These are phyloP conservation scores for Drosophila trichaetosa DNA, from an alignment of 2,888 invertebrate species.

Conservation along the genomic window DNA sequence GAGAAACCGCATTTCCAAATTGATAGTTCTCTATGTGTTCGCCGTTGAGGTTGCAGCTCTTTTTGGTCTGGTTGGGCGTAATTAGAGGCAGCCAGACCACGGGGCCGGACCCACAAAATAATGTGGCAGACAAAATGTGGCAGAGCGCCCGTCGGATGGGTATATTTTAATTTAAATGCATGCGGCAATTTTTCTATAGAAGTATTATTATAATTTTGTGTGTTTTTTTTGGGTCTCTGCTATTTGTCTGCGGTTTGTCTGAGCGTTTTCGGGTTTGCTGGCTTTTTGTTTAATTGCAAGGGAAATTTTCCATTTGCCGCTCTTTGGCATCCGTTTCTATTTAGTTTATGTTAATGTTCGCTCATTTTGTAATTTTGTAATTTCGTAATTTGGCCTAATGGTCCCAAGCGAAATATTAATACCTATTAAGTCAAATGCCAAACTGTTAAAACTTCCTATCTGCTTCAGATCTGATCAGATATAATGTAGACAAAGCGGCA, in stretches of 20 bases:
- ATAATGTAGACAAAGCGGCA: conserved; percentile 8
- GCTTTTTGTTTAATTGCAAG: conserved; percentile 64
- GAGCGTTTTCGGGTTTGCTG: conserved; percentile 34
- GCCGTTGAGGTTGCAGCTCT: conserved; percentile 2
- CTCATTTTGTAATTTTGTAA: conserved; percentile 48
- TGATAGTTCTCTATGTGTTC: conserved; percentile 42
- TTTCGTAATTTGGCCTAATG: conserved; percentile 54
- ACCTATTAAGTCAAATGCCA: conserved; percentile 47
- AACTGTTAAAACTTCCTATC: conserved; percentile 26
- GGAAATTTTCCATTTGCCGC: conserved; percentile 54
- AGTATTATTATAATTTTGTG: conserved; percentile 5
- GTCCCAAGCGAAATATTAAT: conserved; percentile 33
- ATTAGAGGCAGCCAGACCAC: conserved; percentile 30
- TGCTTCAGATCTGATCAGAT: conserved; percentile 24
- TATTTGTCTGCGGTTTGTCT: conserved; percentile 60
- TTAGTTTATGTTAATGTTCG: conserved; percentile 55
- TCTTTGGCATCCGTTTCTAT: conserved; percentile 48
- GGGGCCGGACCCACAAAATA: conserved; percentile 7
- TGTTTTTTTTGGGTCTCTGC: conserved; percentile 3
- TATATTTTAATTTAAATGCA: conserved; percentile 55
- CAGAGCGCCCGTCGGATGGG: conserved; percentile 6
- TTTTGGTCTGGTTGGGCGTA: conserved; percentile 9
- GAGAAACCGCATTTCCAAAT: conserved; percentile 47
- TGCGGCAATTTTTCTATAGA: conserved; percentile 34
- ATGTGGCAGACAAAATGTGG: conserved; percentile 25